phyloP scores from a whole-genome alignment of 2,113 vertebrate species.

The Corythornis madagascariensis region DNA sequence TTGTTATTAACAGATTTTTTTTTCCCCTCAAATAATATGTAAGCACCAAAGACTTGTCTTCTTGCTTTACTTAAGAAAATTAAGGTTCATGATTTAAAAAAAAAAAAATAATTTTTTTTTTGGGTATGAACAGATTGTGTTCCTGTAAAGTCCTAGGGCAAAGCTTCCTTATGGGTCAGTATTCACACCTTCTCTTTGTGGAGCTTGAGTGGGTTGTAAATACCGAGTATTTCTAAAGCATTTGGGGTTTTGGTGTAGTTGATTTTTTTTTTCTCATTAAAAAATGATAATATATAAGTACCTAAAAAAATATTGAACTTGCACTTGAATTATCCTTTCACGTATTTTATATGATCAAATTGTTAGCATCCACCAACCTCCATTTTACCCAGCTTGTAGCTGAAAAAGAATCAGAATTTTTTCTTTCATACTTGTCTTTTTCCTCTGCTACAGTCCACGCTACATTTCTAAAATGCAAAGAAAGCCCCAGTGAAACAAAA shows the following conservation, averaged over 20 bases:
- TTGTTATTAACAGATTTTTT: neutral
- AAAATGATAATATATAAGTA: neutral
- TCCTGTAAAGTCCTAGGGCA: constrained; percentile 4
- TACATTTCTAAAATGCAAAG: constrained; percentile 68
- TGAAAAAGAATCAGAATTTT: constrained; percentile 3
- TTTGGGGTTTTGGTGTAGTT: neutral
- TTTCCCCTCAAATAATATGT: neutral
- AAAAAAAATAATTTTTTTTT: neutral
- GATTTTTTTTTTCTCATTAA: neutral
- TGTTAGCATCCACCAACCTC: neutral
- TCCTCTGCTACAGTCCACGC: constrained; percentile 27
- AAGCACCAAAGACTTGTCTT: neutral
- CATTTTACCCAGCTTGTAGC: constrained; percentile 11
- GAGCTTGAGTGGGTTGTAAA: constrained; percentile 14
- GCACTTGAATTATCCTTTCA: neutral
- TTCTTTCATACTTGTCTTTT: constrained; percentile 22
- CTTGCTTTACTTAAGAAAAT: too few species aligned
- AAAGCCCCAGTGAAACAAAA: constrained; percentile 75
- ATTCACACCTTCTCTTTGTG: constrained; percentile 21
- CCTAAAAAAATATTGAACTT: neutral
- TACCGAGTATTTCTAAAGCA: neutral
- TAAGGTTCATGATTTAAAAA: too few species aligned
- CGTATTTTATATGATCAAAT: neutral
- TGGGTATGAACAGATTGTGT: neutral
- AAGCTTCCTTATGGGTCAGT: neutral